Evolutionary conservation across 2,113 vertebrate genomes (phyloP).

Genomic region (Clarias batrachus): DNA sequence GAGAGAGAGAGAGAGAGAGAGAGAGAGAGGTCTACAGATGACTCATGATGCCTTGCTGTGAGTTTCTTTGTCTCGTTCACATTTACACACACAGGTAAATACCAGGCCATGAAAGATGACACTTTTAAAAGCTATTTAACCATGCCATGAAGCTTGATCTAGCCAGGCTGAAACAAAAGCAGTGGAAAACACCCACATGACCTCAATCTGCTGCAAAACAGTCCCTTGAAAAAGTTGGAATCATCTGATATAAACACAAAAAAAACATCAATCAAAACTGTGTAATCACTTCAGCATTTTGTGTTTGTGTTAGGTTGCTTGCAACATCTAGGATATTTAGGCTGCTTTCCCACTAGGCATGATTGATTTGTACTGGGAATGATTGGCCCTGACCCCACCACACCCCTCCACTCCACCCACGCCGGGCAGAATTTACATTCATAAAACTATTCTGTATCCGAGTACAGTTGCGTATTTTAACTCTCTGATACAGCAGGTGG

Average conservation of each 20-base stretch:
- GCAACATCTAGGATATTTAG: neutral
- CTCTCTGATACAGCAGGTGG: too few species aligned
- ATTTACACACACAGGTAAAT: constrained; percentile 24
- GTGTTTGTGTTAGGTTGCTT: neutral
- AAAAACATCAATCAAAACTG: neutral
- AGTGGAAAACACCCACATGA: neutral
- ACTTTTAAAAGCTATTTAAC: neutral
- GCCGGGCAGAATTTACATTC: too few species aligned
- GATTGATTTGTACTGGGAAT: too few species aligned
- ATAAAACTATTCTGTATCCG: too few species aligned
- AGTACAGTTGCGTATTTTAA: too few species aligned
- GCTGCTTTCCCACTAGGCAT: too few species aligned
- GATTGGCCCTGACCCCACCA: too few species aligned
- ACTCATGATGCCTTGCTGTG: constrained; percentile 19
- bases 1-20: constrained; percentile 24
- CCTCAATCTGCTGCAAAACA: neutral
- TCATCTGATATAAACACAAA: neutral
- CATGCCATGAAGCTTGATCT: neutral
- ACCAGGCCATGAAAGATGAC: constrained; percentile 21
- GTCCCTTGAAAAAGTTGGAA: neutral
- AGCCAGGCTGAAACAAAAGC: constrained; percentile 6
- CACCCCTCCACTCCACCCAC: too few species aligned
- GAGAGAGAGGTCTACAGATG: constrained; percentile 29
- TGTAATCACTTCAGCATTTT: neutral
- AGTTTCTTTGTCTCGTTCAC: constrained; percentile 23